Conservation (phyloP, 1,140 invertebrate genomes). For the Drosophila ercepeae region DNA sequence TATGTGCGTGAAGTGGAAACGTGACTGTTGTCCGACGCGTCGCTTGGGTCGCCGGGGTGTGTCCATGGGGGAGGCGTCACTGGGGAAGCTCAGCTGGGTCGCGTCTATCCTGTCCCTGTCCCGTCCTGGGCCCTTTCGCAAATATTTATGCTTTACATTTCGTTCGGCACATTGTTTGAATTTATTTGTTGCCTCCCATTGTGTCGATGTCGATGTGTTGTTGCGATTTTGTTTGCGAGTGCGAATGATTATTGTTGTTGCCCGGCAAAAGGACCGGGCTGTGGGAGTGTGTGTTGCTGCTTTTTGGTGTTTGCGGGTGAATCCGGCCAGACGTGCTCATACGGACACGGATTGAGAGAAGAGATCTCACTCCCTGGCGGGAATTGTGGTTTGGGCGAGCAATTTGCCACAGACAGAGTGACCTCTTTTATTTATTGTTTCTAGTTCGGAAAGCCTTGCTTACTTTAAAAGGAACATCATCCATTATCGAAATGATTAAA, state of each 20-base stretch:
- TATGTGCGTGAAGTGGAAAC: conserved; percentile 58
- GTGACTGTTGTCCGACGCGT: conserved; percentile 62
- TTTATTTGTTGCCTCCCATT: conserved; percentile 73
- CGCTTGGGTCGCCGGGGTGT: neutral
- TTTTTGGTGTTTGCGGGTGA: conserved; percentile 43
- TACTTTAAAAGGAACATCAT: conserved; percentile 30
- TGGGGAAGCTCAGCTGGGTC: conserved; percentile 59
- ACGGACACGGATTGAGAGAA: conserved; percentile 25
- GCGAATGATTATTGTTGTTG: conserved; percentile 70
- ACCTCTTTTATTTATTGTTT: conserved; percentile 74
- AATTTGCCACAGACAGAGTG: conserved; percentile 66
- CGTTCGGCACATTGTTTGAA: conserved; percentile 80
- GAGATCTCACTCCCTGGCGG: conserved; percentile 20
- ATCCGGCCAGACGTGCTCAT: conserved; percentile 65
- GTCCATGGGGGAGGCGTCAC: neutral
- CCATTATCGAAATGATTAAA: conserved; percentile 11
- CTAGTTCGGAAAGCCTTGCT: conserved; percentile 19
- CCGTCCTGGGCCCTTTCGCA: conserved; percentile 64
- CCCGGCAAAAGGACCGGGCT: conserved; percentile 7
- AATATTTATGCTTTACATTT: conserved; percentile 82
- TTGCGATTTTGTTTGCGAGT: conserved; percentile 69
- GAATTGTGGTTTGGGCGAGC: conserved; percentile 51
- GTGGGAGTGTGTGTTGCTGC: conserved; percentile 24
- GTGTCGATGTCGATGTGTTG: conserved; percentile 67
- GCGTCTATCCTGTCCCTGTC: conserved; percentile 6